Conservation (phyloP, 1,140 invertebrate genomes). For the Bombus picipes region DNA sequence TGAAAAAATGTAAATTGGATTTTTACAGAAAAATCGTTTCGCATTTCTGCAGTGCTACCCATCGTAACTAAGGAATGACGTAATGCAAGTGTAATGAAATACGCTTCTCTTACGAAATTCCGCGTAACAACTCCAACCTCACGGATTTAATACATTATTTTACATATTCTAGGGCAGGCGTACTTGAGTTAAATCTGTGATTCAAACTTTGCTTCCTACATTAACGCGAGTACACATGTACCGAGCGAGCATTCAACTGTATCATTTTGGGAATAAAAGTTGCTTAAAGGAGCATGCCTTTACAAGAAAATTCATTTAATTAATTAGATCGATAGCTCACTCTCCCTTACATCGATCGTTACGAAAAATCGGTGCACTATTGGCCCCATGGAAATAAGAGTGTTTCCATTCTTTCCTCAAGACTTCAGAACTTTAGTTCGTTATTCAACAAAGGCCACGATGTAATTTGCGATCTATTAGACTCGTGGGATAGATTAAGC, state of each 20-base stretch:
- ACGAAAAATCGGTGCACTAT: neutral
- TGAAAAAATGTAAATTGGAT: neutral
- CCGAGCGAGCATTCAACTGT: neutral
- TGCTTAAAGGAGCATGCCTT: neutral
- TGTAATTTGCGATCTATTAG: slow-evolving; percentile 25
- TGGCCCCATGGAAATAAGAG: neutral
- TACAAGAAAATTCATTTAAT: neutral
- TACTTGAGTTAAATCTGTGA: neutral
- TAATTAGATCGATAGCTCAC: neutral
- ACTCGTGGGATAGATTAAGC: slow-evolving; percentile 24
- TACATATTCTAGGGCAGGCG: neutral
- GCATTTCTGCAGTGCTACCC: neutral
- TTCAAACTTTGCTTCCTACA: neutral
- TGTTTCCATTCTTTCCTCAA: neutral
- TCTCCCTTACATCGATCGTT: neutral
- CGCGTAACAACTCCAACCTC: neutral
- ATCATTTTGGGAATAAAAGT: neutral
- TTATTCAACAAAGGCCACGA: neutral
- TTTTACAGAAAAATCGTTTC: neutral
- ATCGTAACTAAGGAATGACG: neutral
- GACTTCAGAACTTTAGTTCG: neutral
- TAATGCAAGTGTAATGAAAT: neutral
- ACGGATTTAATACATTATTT: neutral
- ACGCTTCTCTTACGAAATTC: neutral
- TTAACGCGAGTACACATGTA: neutral